Conservation (phyloP, 37 sponge, comb jelly and placozoan species). For the Oscarella lobularis region DNA sequence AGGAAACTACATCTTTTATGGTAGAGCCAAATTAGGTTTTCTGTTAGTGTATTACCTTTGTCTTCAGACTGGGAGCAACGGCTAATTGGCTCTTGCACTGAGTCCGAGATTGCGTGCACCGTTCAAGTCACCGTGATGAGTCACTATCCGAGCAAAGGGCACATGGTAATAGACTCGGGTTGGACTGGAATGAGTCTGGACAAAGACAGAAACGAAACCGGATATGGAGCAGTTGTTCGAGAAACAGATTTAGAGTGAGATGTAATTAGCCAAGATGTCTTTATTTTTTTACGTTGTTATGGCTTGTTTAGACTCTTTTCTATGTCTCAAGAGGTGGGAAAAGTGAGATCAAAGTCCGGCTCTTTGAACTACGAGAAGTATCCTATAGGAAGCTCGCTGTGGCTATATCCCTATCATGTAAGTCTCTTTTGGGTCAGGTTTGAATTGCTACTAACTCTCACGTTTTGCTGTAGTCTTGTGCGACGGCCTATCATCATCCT, state of each 20-base stretch:
- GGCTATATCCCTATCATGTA: not conserved
- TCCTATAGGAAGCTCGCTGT: not conserved
- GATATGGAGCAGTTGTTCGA: not conserved
- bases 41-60: not conserved
- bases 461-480: not conserved
- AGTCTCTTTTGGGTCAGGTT: not conserved
- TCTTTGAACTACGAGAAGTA: not conserved
- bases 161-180: not conserved
- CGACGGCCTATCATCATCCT: not conserved
- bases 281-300: not conserved
- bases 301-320: not conserved
- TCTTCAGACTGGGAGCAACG: not conserved
- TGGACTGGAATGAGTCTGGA: not conserved
- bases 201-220: not conserved
- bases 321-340: not conserved
- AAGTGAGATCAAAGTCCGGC: not conserved
- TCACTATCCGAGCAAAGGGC: not conserved
- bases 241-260: not conserved
- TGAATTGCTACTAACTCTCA: not conserved
- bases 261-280: not conserved
- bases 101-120: not conserved
- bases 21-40: not conserved
- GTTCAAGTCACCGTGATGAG: not conserved
- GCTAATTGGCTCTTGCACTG: not conserved
- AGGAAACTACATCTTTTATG: constrained; percentile 4